Evolutionary conservation across 2,797 vertebrate species (phyloP).

Genomic region (Trematomus bernacchii): DNA sequence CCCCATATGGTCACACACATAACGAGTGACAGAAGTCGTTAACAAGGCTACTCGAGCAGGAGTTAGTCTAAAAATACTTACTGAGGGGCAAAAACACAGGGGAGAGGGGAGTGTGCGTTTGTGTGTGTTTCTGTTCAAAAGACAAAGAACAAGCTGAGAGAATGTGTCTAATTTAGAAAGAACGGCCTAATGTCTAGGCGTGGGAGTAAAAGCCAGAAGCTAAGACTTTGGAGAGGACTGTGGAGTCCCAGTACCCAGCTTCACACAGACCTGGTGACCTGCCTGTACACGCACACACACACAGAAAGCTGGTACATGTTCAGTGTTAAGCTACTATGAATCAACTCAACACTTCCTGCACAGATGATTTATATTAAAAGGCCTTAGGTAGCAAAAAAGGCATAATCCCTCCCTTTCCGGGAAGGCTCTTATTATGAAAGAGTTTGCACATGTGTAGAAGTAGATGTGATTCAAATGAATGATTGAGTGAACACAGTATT

Average conservation of each 20-base stretch:
- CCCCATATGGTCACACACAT: slow-evolving; percentile 24
- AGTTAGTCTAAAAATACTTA: slow-evolving; percentile 40
- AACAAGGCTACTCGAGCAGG: slow-evolving; percentile 18
- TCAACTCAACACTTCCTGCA: not conserved
- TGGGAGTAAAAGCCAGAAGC: slow-evolving; percentile 9
- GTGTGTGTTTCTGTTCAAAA: not conserved
- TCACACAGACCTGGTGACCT: too few relatives aligned
- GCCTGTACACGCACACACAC: too few relatives aligned
- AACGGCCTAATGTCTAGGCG: slow-evolving; percentile 8
- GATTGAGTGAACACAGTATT: not conserved
- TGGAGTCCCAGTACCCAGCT: not conserved
- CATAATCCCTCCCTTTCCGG: too few relatives aligned
- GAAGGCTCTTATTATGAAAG: not conserved
- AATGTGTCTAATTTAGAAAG: slow-evolving; percentile 4
- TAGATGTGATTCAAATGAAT: not conserved
- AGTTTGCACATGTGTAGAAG: not conserved
- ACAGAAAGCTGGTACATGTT: too few relatives aligned
- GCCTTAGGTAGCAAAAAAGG: too few relatives aligned
- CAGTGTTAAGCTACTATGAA: too few relatives aligned
- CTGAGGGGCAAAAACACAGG: slow-evolving; percentile 19
- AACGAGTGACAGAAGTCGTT: slow-evolving; percentile 18
- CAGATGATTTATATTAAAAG: not conserved
- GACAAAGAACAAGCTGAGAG: not conserved
- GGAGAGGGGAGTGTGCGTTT: not conserved
- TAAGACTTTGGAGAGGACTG: not conserved